Percentiles rank a stretch among this genome's conserved stretches.
Conservation (phyloP, 2,113 vertebrate genomes). For the Tupaia chinensis region DNA sequence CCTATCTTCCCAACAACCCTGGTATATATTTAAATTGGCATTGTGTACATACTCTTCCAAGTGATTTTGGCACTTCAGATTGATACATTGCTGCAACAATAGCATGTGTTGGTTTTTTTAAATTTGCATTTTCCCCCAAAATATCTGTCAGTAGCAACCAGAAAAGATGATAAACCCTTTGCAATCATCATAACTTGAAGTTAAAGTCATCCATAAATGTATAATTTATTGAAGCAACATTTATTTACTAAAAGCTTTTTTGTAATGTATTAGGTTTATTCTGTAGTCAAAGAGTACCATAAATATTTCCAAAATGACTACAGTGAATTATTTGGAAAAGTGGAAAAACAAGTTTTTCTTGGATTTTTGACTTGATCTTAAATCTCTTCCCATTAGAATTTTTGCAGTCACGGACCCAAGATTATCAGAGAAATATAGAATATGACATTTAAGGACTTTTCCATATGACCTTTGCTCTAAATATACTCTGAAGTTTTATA, state of each 20-base stretch:
- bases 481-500: not conserved
- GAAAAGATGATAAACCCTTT: conserved; percentile 22
- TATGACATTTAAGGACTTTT: not conserved
- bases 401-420: not conserved
- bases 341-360: not conserved
- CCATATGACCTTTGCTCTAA: not conserved
- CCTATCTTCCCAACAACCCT: not conserved
- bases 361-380: not conserved
- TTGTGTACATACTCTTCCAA: not conserved
- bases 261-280: not conserved
- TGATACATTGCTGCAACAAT: not conserved
- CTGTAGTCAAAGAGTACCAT: not conserved
- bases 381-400: not conserved
- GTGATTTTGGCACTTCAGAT: not conserved
- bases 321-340: not conserved
- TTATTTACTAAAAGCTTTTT: conserved; percentile 52
- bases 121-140: not conserved
- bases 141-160: conserved; percentile 10
- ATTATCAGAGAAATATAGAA: not conserved
- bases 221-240: not conserved
- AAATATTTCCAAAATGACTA: conserved; percentile 20
- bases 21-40: not conserved
- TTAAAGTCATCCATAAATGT: not conserved
- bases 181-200: not conserved
- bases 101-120: not conserved